A percentile compares a stretch with the other conserved stretches of the same genome.
These are phyloP conservation scores for Myotis planiceps DNA, from an alignment of 2,797 vertebrate genomes.

Conservation along the genomic window DNA sequence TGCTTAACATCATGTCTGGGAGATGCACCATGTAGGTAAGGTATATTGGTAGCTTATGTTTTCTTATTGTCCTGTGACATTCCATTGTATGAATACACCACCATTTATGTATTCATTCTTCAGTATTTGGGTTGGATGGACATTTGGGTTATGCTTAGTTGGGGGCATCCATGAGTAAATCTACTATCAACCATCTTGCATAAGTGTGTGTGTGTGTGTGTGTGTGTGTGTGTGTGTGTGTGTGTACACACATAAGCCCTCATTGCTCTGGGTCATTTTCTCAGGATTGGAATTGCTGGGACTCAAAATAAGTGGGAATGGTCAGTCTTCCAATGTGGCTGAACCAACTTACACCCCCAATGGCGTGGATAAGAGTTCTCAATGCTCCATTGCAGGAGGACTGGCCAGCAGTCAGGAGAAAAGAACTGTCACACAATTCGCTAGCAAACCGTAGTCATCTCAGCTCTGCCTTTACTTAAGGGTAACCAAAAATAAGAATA, in stretches of 20 bases:
- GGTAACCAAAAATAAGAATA: background rate
- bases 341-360: rapidly evolving
- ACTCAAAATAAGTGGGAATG: rapidly evolving
- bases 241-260: background rate
- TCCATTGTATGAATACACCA: rapidly evolving
- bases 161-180: background rate
- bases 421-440: background rate
- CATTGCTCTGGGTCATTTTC: background rate
- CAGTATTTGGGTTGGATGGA: background rate
- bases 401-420: background rate
- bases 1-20: background rate
- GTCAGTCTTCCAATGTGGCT: background rate
- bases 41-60: background rate
- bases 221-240: background rate
- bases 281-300: background rate
- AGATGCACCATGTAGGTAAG: background rate
- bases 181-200: background rate
- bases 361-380: rapidly evolving
- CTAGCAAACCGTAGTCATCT: rapidly evolving
- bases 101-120: rapidly evolving
- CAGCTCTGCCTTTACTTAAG: background rate
- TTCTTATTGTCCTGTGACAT: background rate
- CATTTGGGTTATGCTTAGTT: background rate
- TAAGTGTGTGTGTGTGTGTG: background rate
- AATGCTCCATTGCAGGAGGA: rapidly evolving